Conservation (phyloP, 2,888 invertebrate species). For the Pocota personata region DNA sequence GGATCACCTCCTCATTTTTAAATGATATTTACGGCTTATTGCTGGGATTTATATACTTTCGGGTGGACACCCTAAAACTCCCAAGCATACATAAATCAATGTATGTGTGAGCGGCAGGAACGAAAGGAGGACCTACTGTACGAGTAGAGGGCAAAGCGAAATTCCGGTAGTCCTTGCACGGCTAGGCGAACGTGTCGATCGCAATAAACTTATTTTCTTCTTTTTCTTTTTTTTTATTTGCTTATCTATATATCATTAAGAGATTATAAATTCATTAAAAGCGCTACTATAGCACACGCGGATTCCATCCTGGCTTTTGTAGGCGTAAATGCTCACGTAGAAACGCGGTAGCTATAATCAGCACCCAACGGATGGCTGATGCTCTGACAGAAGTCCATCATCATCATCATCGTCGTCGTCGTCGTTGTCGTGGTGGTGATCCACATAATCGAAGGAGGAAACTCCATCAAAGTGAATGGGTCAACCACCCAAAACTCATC, state of each 20-base stretch:
- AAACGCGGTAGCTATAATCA: constrained; percentile 76
- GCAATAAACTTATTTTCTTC: constrained; percentile 61
- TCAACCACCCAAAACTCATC: constrained; percentile 74
- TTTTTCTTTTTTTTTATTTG: constrained; percentile 45
- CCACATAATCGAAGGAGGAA: constrained; percentile 66
- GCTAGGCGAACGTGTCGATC: constrained; percentile 67
- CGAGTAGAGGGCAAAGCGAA: background rate
- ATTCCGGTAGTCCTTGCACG: constrained; percentile 48
- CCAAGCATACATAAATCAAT: constrained; percentile 48
- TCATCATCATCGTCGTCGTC: too few relatives aligned
- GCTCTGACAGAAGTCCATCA: constrained; percentile 72
- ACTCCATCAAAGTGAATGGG: constrained; percentile 74
- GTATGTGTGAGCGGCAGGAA: background rate
- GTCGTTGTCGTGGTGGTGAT: background rate
- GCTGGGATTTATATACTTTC: constrained; percentile 35
- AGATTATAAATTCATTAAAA: constrained; percentile 75
- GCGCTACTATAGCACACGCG: constrained; percentile 62
- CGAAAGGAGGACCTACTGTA: background rate
- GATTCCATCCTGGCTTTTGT: constrained; percentile 30
- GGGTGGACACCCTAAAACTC: constrained; percentile 57
- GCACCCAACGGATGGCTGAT: constrained; percentile 52
- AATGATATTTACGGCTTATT: constrained; percentile 60
- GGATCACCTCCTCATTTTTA: constrained; percentile 62
- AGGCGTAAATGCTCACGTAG: constrained; percentile 76
- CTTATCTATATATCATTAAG: constrained; percentile 73